Percentiles rank a stretch among this genome's conserved stretches.
These are phyloP conservation scores for Raphicerus campestris DNA, from an alignment of 2,113 vertebrate species.

Conservation along the genomic window DNA sequence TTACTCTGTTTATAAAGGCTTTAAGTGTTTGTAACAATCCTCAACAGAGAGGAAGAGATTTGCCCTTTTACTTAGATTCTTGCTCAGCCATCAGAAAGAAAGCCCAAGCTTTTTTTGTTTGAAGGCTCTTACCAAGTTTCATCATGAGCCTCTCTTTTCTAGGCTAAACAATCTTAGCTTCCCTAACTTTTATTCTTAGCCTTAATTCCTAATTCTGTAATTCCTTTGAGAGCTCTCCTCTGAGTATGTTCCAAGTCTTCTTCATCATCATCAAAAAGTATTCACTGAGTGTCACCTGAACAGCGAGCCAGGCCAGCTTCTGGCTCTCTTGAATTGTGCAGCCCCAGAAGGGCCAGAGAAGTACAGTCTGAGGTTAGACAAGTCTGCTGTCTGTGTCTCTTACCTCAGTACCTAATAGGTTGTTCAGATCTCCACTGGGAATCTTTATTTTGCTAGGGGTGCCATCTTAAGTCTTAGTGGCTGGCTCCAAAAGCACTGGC, in stretches of 20 bases:
- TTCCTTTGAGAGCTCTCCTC: constrained; percentile 52
- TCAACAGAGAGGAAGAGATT: constrained; percentile 2
- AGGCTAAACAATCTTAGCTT: constrained; percentile 32
- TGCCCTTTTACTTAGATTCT: constrained; percentile 43
- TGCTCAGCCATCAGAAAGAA: constrained; percentile 7
- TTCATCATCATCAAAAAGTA: constrained; percentile 18
- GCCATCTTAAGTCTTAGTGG: not conserved
- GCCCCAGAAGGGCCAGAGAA: not conserved
- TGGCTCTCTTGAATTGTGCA: constrained; percentile 2
- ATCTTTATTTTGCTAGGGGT: not conserved
- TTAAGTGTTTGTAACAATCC: not conserved
- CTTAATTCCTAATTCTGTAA: constrained; percentile 49
- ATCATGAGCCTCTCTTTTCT: constrained; percentile 23
- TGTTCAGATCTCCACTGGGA: not conserved
- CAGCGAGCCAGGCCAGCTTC: not conserved
- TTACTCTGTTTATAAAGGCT: constrained; percentile 31
- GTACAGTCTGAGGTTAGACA: not conserved
- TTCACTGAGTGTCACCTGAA: constrained; percentile 22
- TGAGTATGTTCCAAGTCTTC: constrained; percentile 35
- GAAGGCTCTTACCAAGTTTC: constrained; percentile 29
- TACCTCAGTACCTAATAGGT: not conserved
- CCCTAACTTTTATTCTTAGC: constrained; percentile 27
- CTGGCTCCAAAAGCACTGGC: not conserved
- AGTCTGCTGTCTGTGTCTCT: not conserved
- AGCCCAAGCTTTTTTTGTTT: not conserved